These are phyloP conservation scores for Stomatorhinus ivindoensis DNA, from an alignment of 2,113 vertebrate species.

Conservation along the genomic window DNA sequence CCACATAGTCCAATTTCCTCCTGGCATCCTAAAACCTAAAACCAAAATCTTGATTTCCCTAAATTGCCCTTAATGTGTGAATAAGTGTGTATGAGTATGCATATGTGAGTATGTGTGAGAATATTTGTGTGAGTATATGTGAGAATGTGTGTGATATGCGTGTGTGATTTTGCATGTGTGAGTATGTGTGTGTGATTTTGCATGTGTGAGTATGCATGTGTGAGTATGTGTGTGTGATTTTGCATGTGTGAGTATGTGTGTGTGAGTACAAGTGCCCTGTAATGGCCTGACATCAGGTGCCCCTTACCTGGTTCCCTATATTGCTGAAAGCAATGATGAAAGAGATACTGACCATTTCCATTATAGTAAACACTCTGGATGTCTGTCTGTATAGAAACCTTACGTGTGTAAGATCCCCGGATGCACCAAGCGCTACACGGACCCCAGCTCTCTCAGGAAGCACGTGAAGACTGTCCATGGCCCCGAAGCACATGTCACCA, in stretches of 20 bases:
- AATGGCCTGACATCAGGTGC: not conserved
- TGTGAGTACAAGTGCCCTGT: not conserved
- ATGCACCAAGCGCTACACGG: slow-evolving; percentile 94
- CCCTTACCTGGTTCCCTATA: not conserved
- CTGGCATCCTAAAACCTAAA: not conserved
- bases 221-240: not conserved
- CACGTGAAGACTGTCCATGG: slow-evolving; percentile 96
- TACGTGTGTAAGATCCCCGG: slow-evolving; percentile 95
- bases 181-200: not conserved
- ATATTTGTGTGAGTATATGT: not conserved
- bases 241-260: not conserved
- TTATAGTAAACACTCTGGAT: not conserved
- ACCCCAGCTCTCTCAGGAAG: slow-evolving; percentile 95
- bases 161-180: not conserved
- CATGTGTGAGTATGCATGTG: not conserved
- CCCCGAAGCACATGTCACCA: slow-evolving; percentile 91
- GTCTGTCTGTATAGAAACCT: slow-evolving; percentile 73
- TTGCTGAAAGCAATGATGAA: not conserved
- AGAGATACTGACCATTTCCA: not conserved
- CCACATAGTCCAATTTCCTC: not conserved
- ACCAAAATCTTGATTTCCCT: not conserved
- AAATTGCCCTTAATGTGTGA: not conserved
- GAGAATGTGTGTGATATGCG: no score
- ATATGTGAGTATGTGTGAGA: not conserved
- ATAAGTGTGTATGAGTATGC: not conserved